Conservation (phyloP, 2,113 vertebrate genomes). For the Catagonus wagneri region DNA sequence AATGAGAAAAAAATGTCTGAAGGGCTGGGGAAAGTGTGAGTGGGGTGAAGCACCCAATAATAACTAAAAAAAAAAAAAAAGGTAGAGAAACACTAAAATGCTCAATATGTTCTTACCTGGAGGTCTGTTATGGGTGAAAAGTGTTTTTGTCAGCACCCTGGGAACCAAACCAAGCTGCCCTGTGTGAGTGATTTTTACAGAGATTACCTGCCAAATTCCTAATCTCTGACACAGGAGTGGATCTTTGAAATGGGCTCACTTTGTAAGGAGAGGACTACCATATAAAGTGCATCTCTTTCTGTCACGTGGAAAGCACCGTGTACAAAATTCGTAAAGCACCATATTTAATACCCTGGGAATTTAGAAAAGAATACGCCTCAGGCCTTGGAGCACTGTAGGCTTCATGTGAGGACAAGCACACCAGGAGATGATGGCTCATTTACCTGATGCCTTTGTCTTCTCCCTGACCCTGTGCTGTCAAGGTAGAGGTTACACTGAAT, state of each 20-base stretch:
- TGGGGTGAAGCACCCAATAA: background rate
- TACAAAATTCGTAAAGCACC: background rate
- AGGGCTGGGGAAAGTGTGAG: background rate
- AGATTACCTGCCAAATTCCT: background rate
- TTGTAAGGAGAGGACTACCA: background rate
- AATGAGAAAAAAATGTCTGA: background rate
- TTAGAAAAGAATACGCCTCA: background rate
- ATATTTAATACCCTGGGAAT: background rate
- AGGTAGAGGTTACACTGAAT: background rate
- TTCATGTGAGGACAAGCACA: accelerated
- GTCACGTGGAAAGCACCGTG: background rate
- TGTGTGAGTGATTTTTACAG: background rate
- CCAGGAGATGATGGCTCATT: background rate
- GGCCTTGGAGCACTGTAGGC: background rate
- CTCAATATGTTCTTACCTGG: background rate
- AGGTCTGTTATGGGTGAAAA: background rate
- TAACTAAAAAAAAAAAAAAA: background rate
- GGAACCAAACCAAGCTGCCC: background rate
- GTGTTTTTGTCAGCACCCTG: background rate
- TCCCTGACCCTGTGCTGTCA: background rate
- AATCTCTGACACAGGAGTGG: background rate
- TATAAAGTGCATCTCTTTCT: background rate
- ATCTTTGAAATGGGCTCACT: background rate
- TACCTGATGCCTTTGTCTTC: background rate
- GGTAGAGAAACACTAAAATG: background rate